A percentile compares a stretch with the other conserved stretches of the same genome.
These are phyloP conservation scores for Ophthalmolycus amberensis DNA, from an alignment of 2,113 vertebrate genomes.

Conservation along the genomic window DNA sequence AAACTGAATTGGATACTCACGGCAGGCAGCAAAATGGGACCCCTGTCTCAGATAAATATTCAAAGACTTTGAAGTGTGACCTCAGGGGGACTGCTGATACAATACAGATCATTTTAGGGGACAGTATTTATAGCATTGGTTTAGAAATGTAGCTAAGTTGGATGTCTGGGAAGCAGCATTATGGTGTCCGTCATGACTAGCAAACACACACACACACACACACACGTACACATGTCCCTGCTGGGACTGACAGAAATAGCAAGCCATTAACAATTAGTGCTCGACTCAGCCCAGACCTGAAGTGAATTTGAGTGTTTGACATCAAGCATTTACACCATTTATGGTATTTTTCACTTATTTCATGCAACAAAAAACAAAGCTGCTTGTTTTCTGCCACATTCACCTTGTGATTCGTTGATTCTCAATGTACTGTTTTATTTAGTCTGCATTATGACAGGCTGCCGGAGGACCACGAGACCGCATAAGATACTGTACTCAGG, in stretches of 20 bases:
- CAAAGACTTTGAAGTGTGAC: conserved; percentile 61
- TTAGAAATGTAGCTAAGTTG: conserved; percentile 61
- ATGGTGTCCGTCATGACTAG: conserved; percentile 39
- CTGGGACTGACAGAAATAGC: conserved; percentile 63
- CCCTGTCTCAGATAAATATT: conserved; percentile 66
- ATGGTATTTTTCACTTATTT: neutral
- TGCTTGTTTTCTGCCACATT: neutral
- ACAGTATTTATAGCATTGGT: conserved; percentile 70
- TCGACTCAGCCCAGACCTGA: conserved; percentile 35
- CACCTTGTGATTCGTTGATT: neutral
- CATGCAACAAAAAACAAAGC: neutral
- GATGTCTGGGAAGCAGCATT: conserved; percentile 51
- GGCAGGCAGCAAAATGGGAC: conserved; percentile 55
- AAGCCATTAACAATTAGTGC: conserved; percentile 67
- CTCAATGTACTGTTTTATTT: neutral
- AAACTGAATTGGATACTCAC: conserved; percentile 42
- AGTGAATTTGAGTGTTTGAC: conserved; percentile 48
- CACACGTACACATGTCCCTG: conserved; percentile 29
- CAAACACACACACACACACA: conserved; percentile 25
- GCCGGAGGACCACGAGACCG: no score
- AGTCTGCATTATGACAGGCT: neutral
- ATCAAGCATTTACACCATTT: conserved; percentile 1
- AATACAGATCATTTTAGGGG: conserved; percentile 64
- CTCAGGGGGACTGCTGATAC: conserved; percentile 60
- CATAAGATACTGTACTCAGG: neutral